Evolutionary conservation across 2,797 vertebrate genomes (phyloP).

Genomic region (Hoplostethus atlanticus): DNA sequence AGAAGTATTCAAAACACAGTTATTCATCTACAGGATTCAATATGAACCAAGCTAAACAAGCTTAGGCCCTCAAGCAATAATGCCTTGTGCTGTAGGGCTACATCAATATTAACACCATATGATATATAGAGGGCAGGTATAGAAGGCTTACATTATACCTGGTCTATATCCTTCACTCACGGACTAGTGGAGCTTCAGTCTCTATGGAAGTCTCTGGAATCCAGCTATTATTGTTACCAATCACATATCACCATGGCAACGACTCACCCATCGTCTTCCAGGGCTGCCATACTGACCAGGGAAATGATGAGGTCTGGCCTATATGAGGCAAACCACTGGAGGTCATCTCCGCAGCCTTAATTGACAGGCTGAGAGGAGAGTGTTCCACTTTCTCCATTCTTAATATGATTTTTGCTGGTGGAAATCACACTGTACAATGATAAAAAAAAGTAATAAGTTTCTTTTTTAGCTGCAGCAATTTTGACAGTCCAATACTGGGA

Average conservation of each 20-base stretch:
- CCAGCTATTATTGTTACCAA: slow-evolving; percentile 18
- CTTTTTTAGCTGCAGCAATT: background rate
- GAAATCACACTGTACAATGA: background rate
- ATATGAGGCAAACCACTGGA: slow-evolving; percentile 33
- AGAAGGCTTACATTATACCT: background rate
- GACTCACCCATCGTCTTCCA: background rate
- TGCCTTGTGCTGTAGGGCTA: too few species aligned
- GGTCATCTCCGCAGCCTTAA: slow-evolving; percentile 26
- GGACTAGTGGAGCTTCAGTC: background rate
- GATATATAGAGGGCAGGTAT: too few species aligned
- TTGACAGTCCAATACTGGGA: background rate
- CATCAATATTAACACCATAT: too few species aligned
- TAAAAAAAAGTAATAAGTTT: background rate
- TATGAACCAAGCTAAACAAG: too few species aligned
- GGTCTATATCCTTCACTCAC: slow-evolving; percentile 2
- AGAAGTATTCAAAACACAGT: too few species aligned
- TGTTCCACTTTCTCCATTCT: slow-evolving; percentile 12
- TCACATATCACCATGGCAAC: slow-evolving; percentile 42
- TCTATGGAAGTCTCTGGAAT: slow-evolving; percentile 16
- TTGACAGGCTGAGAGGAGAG: background rate
- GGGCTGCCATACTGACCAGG: slow-evolving; percentile 18
- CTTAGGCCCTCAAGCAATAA: too few species aligned
- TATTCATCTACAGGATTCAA: too few species aligned
- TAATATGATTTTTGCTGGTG: slow-evolving; percentile 5
- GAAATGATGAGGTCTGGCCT: slow-evolving; percentile 18